Evolutionary conservation across 1,140 invertebrate genomes (phyloP), one percentile per base, ranked within the genome.

Genomic region (Drosophila nikananu): DNA sequence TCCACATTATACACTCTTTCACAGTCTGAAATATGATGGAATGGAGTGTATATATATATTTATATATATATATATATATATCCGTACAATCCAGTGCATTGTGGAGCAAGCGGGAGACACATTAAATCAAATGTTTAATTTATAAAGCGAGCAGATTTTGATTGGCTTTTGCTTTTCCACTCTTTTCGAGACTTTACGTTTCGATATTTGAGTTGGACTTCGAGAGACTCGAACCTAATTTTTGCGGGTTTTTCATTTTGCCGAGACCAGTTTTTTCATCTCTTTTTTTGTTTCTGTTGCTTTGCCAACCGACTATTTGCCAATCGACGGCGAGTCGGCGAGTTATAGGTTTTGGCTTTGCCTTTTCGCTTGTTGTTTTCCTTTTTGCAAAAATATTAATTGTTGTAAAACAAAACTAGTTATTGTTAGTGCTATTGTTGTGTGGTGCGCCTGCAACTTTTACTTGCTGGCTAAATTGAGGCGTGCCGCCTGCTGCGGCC

Each of bases 371-470:
- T 12, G 30, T 70, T 70, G 62, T 64, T 83, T 80, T 83, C 41
- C 74, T 63, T 79, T 55, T 83, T 68, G 81, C 81, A 68, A 71
- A 80, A 83, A 86, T 86, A 86, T 86, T 87, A 86, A 86, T 87
- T 86, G 83, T 86, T 87, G 83, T 82, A 76, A 81, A 77, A 84
- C 54, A 77, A 86, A 86, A 86, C 83, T 82, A 82, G 83, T 89
- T 87, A 77, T 80, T 86, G 83, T 75, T 66, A 51, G 64, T 77
- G 75, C 75, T 77, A 78, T 78, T 78, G 75, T 78, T 78, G 75
- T 78, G 75, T 61, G 48, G 30, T 39, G 35, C 62, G 83, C 37
- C 58, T 73, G 80, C 84, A 82, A 87, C 84, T 87, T 89, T 87
- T 87, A 87, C 83, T 81, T 62, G 75, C 62, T 73, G 67, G 77